These are phyloP conservation scores for Lycopodina hypogea DNA, from an alignment of 37 sponge, comb jelly and placozoan genomes.

Conservation along the genomic window DNA sequence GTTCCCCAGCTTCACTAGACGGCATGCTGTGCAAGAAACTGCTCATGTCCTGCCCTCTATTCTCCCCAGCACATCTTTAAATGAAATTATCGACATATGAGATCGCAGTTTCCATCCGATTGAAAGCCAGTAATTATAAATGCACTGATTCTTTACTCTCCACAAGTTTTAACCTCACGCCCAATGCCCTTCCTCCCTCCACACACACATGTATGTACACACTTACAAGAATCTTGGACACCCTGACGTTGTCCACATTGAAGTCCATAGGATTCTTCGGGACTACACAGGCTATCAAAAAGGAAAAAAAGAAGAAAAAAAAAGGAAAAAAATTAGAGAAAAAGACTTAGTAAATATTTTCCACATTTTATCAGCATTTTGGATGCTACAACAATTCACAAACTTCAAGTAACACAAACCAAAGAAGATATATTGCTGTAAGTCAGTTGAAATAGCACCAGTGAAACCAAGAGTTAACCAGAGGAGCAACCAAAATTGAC, in stretches of 20 bases:
- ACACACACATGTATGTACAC: too few relatives aligned
- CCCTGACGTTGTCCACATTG: conserved; percentile 91
- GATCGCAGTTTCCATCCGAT: too few relatives aligned
- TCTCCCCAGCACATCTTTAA: too few relatives aligned
- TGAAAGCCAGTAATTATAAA: too few relatives aligned
- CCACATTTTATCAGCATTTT: neutral
- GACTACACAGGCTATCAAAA: conserved; percentile 56
- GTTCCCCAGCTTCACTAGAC: too few relatives aligned
- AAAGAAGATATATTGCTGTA: neutral
- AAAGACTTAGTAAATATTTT: neutral
- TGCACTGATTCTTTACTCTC: too few relatives aligned
- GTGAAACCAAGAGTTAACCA: neutral
- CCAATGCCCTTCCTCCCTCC: too few relatives aligned
- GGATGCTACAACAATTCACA: neutral
- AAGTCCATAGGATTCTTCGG: conserved; percentile 74
- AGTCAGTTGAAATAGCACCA: neutral
- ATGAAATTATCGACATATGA: too few relatives aligned
- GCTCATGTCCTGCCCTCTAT: too few relatives aligned
- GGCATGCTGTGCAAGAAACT: too few relatives aligned
- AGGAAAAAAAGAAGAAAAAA: neutral
- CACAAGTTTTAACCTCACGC: too few relatives aligned
- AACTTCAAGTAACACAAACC: neutral
- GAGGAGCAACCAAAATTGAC: too few relatives aligned
- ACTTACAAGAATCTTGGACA: conserved; percentile 84
- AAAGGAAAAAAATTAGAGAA: neutral